Conservation (phyloP, 2,888 invertebrate species). For the Agonum fuliginosum region DNA sequence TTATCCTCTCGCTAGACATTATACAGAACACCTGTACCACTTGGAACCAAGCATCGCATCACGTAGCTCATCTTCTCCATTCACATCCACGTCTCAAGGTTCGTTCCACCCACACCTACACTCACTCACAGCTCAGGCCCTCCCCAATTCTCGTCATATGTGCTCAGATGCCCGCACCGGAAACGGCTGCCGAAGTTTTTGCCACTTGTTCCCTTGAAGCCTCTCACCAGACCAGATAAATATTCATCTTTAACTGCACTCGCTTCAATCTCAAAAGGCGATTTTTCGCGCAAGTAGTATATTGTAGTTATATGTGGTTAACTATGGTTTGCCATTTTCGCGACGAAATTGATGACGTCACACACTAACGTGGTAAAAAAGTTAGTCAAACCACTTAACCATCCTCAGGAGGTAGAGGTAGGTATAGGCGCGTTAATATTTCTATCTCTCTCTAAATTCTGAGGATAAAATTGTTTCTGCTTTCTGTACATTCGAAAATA, state of each 20-base stretch:
- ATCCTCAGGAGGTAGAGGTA: too few relatives aligned
- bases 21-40: background rate
- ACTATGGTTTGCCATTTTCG: too few relatives aligned
- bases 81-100: background rate
- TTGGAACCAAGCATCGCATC: background rate
- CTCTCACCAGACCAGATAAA: background rate
- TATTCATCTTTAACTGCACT: background rate
- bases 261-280: too few relatives aligned
- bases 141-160: slow-evolving; percentile 38
- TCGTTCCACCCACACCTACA: background rate
- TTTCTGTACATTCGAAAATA: too few relatives aligned
- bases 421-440: too few relatives aligned
- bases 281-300: too few relatives aligned
- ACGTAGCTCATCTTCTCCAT: slow-evolving; percentile 8
- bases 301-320: too few relatives aligned
- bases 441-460: too few relatives aligned
- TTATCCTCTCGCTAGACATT: background rate
- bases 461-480: too few relatives aligned
- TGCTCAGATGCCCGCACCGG: slow-evolving; percentile 49
- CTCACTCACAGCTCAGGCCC: slow-evolving; percentile 13
- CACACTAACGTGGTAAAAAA: too few relatives aligned
- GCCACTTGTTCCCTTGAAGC: slow-evolving; percentile 53
- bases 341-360: too few relatives aligned
- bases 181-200: slow-evolving; percentile 57
- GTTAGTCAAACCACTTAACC: too few relatives aligned